Evolutionary conservation across 2,888 invertebrate species (phyloP).

Genomic region (Agonopterix arenella): DNA sequence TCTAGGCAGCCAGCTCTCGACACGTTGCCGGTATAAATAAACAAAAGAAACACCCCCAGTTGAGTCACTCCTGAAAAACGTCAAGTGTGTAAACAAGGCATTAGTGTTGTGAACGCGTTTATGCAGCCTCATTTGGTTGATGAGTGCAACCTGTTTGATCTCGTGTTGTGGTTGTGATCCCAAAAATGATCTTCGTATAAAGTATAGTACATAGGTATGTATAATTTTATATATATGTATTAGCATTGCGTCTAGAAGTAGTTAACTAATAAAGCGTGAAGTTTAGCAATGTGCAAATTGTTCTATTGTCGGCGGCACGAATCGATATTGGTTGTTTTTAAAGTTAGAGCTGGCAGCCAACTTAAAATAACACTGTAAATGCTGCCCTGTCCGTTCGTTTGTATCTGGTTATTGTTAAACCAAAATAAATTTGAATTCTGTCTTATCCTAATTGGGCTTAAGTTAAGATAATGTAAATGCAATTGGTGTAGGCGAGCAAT

Average conservation of each 20-base stretch:
- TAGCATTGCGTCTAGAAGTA: conserved; percentile 6
- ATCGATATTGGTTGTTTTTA: conserved; percentile 17
- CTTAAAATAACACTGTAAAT: conserved; percentile 20
- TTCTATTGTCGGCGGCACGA: conserved; percentile 4
- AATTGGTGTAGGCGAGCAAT: no score
- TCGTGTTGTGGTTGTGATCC: background rate
- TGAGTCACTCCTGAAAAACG: conserved; percentile 34
- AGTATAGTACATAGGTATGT: conserved; percentile 2
- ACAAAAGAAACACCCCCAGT: conserved; percentile 32
- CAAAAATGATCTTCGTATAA: background rate
- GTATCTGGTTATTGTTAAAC: no score
- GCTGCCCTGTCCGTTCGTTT: background rate
- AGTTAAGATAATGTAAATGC: no score
- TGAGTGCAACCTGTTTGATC: conserved; percentile 13
- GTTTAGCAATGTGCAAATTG: conserved; percentile 13
- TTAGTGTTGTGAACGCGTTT: conserved; percentile 10
- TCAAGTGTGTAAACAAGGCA: conserved; percentile 35
- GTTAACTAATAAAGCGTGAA: conserved; percentile 14
- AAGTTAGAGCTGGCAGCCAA: conserved; percentile 9
- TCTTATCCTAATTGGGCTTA: no score
- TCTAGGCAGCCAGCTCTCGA: background rate
- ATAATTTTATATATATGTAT: conserved; percentile 1
- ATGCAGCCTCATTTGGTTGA: conserved; percentile 11
- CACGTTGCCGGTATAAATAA: conserved; percentile 41
- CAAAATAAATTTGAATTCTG: no score